A percentile compares a stretch with the other conserved stretches of the same genome.
phyloP scores from a whole-genome alignment of 2,113 vertebrate species.

The Pelmatolapia mariae region DNA sequence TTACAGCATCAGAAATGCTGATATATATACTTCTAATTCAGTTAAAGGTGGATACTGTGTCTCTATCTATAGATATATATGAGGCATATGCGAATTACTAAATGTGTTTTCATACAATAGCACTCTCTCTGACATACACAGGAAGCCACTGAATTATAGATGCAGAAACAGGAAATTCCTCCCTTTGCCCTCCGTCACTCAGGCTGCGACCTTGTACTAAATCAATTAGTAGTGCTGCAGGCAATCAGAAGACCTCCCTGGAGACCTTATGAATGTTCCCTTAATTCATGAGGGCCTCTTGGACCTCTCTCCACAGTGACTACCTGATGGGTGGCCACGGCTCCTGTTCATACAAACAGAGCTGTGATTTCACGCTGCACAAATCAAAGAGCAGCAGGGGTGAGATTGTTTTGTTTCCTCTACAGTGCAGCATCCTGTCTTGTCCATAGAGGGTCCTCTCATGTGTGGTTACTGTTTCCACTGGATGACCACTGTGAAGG shows the following conservation, averaged over 20 bases:
- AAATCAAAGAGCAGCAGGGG: constrained; percentile 28
- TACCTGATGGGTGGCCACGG: constrained; percentile 48
- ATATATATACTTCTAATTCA: not conserved
- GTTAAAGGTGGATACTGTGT: not conserved
- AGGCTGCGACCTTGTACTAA: constrained; percentile 68
- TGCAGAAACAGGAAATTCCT: constrained; percentile 77
- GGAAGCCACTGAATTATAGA: constrained; percentile 75
- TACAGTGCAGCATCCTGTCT: constrained; percentile 2
- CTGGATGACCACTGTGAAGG: not conserved
- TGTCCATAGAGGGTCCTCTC: not conserved
- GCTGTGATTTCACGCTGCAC: constrained; percentile 31
- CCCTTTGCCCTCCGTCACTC: constrained; percentile 63
- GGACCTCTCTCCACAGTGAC: constrained; percentile 11
- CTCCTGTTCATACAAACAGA: constrained; percentile 12
- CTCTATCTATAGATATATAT: not conserved
- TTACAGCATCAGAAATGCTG: not conserved
- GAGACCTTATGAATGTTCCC: constrained; percentile 39
- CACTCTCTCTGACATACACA: constrained; percentile 18
- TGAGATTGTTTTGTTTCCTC: constrained; percentile 4
- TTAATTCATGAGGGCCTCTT: constrained; percentile 50
- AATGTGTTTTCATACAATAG: not conserved
- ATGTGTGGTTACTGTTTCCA: constrained; percentile 21
- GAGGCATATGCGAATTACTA: not conserved
- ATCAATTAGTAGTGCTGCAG: constrained; percentile 72
- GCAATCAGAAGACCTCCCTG: constrained; percentile 57